Evolutionary conservation across 2,113 vertebrate species (phyloP).

Genomic region (Amphilophus citrinellus): DNA sequence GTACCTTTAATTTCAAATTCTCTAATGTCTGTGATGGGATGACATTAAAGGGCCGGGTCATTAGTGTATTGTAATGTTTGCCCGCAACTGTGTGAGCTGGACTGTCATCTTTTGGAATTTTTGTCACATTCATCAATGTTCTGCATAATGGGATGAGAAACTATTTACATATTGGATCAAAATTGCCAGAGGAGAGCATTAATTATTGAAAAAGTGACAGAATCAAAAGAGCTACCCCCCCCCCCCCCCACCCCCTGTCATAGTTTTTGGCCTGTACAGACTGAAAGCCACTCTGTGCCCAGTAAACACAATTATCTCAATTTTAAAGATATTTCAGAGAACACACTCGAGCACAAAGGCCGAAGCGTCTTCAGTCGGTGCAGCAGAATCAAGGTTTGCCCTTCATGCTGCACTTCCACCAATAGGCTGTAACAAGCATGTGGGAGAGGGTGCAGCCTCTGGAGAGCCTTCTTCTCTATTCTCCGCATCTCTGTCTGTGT

Average conservation of each 20-base stretch:
- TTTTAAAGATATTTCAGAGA: constrained; percentile 70
- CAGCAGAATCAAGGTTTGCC: constrained; percentile 42
- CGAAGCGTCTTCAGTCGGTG: constrained; percentile 38
- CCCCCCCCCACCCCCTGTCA: constrained; percentile 2
- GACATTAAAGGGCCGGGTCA: constrained; percentile 72
- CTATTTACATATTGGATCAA: constrained; percentile 81
- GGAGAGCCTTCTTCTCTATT: constrained; percentile 30
- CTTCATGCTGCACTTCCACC: constrained; percentile 30
- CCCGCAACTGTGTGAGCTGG: constrained; percentile 56
- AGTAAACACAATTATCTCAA: constrained; percentile 85
- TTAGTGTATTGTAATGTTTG: constrained; percentile 77
- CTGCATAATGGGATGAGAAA: constrained; percentile 75
- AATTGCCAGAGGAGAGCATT: constrained; percentile 78
- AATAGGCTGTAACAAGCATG: constrained; percentile 47
- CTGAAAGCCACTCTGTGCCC: constrained; percentile 61
- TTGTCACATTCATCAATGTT: constrained; percentile 76
- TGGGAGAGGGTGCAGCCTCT: constrained; percentile 32
- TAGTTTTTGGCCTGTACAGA: constrained; percentile 77
- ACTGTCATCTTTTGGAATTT: constrained; percentile 74
- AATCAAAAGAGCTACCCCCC: constrained; percentile 73
- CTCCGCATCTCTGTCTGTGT: constrained; percentile 15
- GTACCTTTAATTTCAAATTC: constrained; percentile 85
- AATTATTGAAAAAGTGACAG: constrained; percentile 81
- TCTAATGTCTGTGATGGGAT: constrained; percentile 75
- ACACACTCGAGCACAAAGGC: constrained; percentile 57